A percentile compares a stretch with the other conserved stretches of the same genome.
Conservation (phyloP, 37 sponge, comb jelly and placozoan genomes). For the Eunapius fragilis region DNA sequence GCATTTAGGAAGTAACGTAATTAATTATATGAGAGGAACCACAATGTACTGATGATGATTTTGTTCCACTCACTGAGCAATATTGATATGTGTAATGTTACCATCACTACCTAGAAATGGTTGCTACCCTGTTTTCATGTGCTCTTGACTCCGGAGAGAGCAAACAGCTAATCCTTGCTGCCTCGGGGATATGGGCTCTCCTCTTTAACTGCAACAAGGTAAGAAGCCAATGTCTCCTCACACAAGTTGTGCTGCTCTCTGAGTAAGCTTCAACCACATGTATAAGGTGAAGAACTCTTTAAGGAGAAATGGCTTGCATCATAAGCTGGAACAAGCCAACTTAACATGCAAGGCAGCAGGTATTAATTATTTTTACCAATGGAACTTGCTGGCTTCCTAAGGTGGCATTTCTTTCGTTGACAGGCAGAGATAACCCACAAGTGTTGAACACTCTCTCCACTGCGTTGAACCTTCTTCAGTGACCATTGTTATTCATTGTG, state of each 20-base stretch:
- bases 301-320: background rate
- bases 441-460: background rate
- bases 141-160: slow-evolving; percentile 21
- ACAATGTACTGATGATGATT: background rate
- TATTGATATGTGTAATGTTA: background rate
- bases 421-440: background rate
- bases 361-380: background rate
- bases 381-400: background rate
- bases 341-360: background rate
- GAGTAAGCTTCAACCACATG: background rate
- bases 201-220: slow-evolving; percentile 67
- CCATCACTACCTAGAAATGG: slow-evolving; percentile 7
- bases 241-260: background rate
- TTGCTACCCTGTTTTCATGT: slow-evolving; percentile 14
- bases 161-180: slow-evolving; percentile 16
- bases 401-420: background rate
- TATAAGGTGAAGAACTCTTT: background rate
- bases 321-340: background rate
- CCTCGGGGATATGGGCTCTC: slow-evolving; percentile 67
- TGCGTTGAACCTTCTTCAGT: background rate
- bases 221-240: background rate
- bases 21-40: no score
- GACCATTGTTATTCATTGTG: no score
- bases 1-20: no score
- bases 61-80: background rate